phyloP scores from a whole-genome alignment of 2,113 vertebrate species.

The Zapus hudsonius region DNA sequence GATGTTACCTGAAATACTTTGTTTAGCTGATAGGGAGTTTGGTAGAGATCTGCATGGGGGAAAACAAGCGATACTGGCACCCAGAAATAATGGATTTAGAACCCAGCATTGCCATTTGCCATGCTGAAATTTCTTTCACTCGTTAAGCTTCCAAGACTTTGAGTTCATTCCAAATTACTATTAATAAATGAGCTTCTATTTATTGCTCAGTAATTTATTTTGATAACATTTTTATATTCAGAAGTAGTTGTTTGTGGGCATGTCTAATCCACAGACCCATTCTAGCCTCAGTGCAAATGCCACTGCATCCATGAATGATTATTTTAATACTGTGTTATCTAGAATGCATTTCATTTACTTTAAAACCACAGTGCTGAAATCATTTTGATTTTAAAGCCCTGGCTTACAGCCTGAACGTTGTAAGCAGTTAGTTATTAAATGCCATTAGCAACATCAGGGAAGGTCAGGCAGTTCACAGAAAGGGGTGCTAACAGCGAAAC shows the following conservation, averaged over 20 bases:
- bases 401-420: slow-evolving; percentile 48
- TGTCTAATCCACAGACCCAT: slow-evolving; percentile 25
- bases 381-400: slow-evolving; percentile 67
- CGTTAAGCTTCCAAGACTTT: background rate
- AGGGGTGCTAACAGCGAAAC: background rate
- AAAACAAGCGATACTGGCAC: background rate
- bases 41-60: background rate
- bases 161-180: background rate
- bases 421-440: slow-evolving; percentile 50
- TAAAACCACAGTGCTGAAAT: slow-evolving; percentile 65
- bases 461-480: slow-evolving; percentile 1
- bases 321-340: slow-evolving; percentile 70
- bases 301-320: slow-evolving; percentile 32
- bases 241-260: background rate
- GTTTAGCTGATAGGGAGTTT: background rate
- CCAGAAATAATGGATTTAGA: background rate
- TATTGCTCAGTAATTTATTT: slow-evolving; percentile 60
- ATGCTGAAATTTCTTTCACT: background rate
- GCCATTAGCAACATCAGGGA: slow-evolving; percentile 11
- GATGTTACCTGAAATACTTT: background rate
- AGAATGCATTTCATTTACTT: slow-evolving; percentile 64
- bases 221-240: slow-evolving; percentile 60
- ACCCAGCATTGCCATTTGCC: background rate
- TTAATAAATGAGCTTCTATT: slow-evolving; percentile 57
- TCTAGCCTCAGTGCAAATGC: slow-evolving; percentile 41